These are phyloP conservation scores for Danaus plexippus DNA, from an alignment of 1,140 invertebrate species.

Conservation along the genomic window DNA sequence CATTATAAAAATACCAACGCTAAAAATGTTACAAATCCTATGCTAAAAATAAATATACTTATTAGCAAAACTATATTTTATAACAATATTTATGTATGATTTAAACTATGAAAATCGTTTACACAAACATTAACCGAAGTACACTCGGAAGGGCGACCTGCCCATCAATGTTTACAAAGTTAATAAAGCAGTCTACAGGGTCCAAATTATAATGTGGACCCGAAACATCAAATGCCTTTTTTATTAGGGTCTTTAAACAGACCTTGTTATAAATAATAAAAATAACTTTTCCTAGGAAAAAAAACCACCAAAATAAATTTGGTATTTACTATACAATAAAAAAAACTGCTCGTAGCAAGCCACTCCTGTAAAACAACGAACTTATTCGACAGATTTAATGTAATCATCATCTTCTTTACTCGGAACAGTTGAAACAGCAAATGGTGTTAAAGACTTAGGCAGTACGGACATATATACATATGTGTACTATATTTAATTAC, in stretches of 20 bases:
- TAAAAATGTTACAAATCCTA: slow-evolving; percentile 9
- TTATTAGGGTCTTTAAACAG: slow-evolving; percentile 53
- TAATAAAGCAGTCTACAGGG: slow-evolving; percentile 7
- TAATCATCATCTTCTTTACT: too few relatives aligned
- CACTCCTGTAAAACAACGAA: not conserved
- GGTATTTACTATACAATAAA: slow-evolving; percentile 43
- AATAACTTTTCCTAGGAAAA: slow-evolving; percentile 54
- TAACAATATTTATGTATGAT: slow-evolving; percentile 8
- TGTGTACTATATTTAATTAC: too few relatives aligned
- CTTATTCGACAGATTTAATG: too few relatives aligned
- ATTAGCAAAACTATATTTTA: slow-evolving; percentile 15
- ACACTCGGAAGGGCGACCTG: slow-evolving; percentile 8
- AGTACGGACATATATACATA: too few relatives aligned
- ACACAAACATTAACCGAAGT: slow-evolving; percentile 12
- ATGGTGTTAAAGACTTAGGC: too few relatives aligned
- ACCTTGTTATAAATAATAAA: slow-evolving; percentile 36
- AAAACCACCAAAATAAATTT: slow-evolving; percentile 47
- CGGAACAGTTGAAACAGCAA: too few relatives aligned
- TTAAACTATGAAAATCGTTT: slow-evolving; percentile 5
- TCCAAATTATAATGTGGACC: slow-evolving; percentile 1
- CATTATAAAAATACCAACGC: not conserved
- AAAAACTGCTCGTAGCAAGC: slow-evolving; percentile 17
- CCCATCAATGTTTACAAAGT: slow-evolving; percentile 10
- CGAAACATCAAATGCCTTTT: slow-evolving; percentile 6
- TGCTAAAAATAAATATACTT: slow-evolving; percentile 27